phyloP scores from a whole-genome alignment of 2,797 vertebrate species.

The Erpetoichthys calabaricus region DNA sequence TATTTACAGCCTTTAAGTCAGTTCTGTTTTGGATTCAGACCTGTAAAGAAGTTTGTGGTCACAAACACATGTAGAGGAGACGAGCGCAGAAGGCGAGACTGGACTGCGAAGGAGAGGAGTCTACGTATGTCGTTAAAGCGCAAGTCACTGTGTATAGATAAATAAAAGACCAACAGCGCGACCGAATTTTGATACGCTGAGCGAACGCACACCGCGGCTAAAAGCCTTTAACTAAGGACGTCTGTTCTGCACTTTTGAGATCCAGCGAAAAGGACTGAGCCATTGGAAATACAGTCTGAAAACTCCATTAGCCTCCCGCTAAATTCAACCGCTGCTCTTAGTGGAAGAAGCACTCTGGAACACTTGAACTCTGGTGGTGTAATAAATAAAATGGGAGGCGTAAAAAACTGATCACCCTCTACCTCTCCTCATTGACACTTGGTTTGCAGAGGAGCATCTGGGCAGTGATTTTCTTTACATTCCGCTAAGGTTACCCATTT shows the following conservation, averaged over 20 bases:
- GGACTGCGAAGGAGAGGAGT: conserved; percentile 20
- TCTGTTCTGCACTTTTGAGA: conserved; percentile 6
- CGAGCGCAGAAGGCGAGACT: conserved; percentile 36
- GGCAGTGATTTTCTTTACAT: no score
- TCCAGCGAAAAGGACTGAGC: conserved; percentile 19
- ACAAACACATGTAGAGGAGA: conserved; percentile 81
- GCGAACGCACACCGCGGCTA: conserved; percentile 20
- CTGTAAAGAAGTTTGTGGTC: conserved; percentile 99
- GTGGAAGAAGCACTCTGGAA: conserved; percentile 16
- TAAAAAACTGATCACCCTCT: no score
- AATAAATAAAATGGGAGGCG: no score
- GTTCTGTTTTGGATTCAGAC: no score
- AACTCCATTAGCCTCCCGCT: conserved; percentile 49
- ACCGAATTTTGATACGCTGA: conserved; percentile 18
- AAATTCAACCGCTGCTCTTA: conserved; percentile 14
- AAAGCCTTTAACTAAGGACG: conserved; percentile 11
- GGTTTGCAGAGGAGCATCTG: no score
- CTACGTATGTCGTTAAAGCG: conserved; percentile 9
- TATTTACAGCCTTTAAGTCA: no score
- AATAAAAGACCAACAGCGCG: conserved; percentile 9
- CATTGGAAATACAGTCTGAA: conserved; percentile 65
- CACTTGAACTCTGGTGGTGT: conserved; percentile 17
- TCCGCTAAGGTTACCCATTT: no score
- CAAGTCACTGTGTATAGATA: no score
- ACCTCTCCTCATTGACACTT: no score